phyloP scores from a whole-genome alignment of 2,113 vertebrate species.

The Trematomus loennbergii region DNA sequence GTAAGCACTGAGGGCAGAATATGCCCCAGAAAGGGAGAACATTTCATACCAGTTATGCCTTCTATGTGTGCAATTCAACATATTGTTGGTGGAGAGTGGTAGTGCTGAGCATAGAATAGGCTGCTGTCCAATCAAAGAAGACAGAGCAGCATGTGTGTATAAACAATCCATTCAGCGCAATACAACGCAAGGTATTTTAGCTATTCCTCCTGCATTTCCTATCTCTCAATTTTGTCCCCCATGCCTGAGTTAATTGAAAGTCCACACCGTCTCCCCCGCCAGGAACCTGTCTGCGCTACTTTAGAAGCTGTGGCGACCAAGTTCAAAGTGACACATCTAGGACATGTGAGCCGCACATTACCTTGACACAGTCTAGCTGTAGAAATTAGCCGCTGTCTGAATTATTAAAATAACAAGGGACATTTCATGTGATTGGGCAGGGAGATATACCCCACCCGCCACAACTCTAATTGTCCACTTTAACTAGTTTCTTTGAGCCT shows the following conservation, averaged over 20 bases:
- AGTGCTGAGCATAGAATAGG: constrained; percentile 21
- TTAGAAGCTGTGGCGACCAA: constrained; percentile 81
- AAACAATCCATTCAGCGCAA: constrained; percentile 16
- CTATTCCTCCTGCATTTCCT: constrained; percentile 20
- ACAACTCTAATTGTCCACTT: constrained; percentile 96
- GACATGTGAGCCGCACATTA: constrained; percentile 94
- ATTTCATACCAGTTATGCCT: constrained; percentile 74
- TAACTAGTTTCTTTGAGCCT: constrained; percentile 92
- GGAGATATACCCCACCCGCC: constrained; percentile 82
- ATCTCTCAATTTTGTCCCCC: constrained; percentile 20
- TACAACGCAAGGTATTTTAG: constrained; percentile 20
- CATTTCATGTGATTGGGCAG: constrained; percentile 94
- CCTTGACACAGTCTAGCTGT: constrained; percentile 94
- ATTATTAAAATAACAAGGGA: constrained; percentile 99
- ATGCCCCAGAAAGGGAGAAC: constrained; percentile 62
- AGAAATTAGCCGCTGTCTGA: constrained; percentile 95
- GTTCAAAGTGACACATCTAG: constrained; percentile 94
- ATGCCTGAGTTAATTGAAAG: constrained; percentile 69
- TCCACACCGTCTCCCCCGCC: constrained; percentile 15
- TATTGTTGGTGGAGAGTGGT: constrained; percentile 60
- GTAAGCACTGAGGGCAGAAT: constrained; percentile 77
- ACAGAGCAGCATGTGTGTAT: constrained; percentile 25
- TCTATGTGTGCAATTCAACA: constrained; percentile 61
- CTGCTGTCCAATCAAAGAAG: constrained; percentile 40
- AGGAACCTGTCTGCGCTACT: constrained; percentile 56